Percentiles rank a stretch among this genome's conserved stretches.
Conservation (phyloP, 2,888 invertebrate species). For the Neria commutata region DNA sequence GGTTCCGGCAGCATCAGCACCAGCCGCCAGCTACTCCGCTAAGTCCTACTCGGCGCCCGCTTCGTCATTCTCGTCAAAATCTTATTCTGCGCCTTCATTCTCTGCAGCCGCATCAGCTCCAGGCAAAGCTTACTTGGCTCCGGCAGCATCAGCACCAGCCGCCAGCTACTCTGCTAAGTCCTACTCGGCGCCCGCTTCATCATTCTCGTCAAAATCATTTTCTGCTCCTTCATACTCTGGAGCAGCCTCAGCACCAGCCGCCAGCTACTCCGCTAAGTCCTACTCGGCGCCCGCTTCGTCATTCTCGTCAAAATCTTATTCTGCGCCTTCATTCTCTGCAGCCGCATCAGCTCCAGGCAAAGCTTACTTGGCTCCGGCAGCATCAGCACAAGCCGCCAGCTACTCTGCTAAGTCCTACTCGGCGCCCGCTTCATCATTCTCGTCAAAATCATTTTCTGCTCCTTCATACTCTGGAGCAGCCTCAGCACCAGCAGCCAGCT, state of each 20-base stretch:
- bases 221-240: no score
- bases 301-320: constrained; percentile 15
- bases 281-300: constrained; percentile 14
- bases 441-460: no score
- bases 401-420: constrained; percentile 20
- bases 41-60: constrained; percentile 9
- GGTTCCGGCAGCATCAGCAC: constrained; percentile 21
- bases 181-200: constrained; percentile 3
- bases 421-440: no score
- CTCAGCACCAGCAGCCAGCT: constrained; percentile 22
- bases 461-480: constrained; percentile 23
- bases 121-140: background rate
- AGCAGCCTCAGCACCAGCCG: constrained; percentile 22
- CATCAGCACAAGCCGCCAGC: constrained; percentile 3
- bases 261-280: constrained; percentile 14
- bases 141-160: constrained; percentile 1
- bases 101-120: constrained; percentile 12
- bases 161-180: constrained; percentile 25
- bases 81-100: background rate
- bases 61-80: constrained; percentile 22
- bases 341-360: constrained; percentile 5
- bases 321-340: constrained; percentile 7
- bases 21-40: constrained; percentile 18
- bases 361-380: constrained; percentile 9
- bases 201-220: no score